Percentiles rank a stretch among this genome's conserved stretches.
These are phyloP conservation scores for Sinotaia quadrata DNA, from an alignment of 2,888 invertebrate genomes.

Conservation along the genomic window DNA sequence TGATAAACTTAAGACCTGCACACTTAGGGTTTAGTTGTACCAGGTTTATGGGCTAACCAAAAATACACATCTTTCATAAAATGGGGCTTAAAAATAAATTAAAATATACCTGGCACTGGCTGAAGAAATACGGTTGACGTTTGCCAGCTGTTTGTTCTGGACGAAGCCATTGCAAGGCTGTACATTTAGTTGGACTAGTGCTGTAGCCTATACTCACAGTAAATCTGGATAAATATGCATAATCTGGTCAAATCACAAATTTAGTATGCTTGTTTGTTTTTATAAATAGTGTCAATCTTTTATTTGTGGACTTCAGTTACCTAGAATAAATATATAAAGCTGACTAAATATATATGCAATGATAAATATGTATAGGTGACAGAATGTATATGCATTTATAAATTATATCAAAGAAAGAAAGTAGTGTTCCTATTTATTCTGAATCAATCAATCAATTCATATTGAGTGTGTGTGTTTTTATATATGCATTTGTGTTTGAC, in stretches of 20 bases:
- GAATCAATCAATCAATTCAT: too few relatives aligned
- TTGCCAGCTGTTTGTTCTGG: constrained; percentile 91
- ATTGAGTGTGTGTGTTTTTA: too few relatives aligned
- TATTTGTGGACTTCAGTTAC: too few relatives aligned
- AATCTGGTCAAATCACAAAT: not conserved
- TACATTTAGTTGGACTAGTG: constrained; percentile 81
- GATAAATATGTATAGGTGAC: not conserved
- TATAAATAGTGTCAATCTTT: too few relatives aligned
- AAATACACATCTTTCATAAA: too few relatives aligned
- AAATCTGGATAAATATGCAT: constrained; percentile 44
- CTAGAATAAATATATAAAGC: not conserved
- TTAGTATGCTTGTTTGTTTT: too few relatives aligned
- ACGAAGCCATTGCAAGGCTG: constrained; percentile 91
- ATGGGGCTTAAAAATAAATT: too few relatives aligned
- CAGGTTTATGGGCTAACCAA: too few relatives aligned
- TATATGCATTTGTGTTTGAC: too few relatives aligned
- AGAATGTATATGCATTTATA: not conserved
- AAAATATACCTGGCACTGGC: constrained; percentile 73
- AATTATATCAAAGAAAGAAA: not conserved
- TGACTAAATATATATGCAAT: not conserved
- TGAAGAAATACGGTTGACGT: constrained; percentile 83
- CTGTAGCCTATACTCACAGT: constrained; percentile 78
- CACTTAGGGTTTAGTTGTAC: too few relatives aligned
- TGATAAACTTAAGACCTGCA: too few relatives aligned
- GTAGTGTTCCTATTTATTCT: not conserved